Evolutionary conservation across 1,140 invertebrate genomes (phyloP).

Genomic region (Leptonema lineaticorne): DNA sequence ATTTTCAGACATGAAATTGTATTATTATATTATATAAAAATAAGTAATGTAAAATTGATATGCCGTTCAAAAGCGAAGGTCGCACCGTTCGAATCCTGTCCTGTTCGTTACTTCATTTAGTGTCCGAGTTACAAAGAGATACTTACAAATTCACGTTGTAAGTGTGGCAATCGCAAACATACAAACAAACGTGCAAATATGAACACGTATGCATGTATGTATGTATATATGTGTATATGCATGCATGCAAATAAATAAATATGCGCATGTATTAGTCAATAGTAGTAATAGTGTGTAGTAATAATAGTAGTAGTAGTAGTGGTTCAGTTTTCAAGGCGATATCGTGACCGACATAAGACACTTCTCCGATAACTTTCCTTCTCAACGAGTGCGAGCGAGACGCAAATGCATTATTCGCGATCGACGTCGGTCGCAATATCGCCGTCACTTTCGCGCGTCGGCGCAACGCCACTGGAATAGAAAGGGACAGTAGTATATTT

Average conservation of each 20-base stretch:
- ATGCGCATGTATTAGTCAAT: no score
- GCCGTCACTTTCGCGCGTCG: not conserved
- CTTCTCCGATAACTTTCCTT: constrained; percentile 31
- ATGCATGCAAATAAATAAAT: no score
- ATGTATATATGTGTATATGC: not conserved
- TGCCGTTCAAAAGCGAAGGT: constrained; percentile 34
- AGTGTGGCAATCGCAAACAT: no score
- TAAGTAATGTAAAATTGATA: no score
- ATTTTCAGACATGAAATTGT: not conserved
- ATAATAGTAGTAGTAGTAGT: no score
- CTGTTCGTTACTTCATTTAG: constrained; percentile 4
- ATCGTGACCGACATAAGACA: constrained; percentile 35
- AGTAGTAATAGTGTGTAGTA: no score
- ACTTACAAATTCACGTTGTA: no score
- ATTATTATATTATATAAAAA: no score
- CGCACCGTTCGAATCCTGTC: constrained; percentile 28
- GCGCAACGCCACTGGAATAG: not conserved
- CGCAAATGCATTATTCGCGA: constrained; percentile 24
- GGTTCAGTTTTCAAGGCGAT: constrained; percentile 37
- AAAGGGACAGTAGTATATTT: not conserved
- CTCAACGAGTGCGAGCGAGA: constrained; percentile 31
- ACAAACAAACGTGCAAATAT: not conserved
- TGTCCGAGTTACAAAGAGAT: not conserved
- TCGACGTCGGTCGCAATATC: not conserved
- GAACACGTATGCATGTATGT: not conserved